Base-by-base conservation (phyloP, 37 sponge, comb jelly and placozoan genomes). In the Geodia barretti region DNA sequence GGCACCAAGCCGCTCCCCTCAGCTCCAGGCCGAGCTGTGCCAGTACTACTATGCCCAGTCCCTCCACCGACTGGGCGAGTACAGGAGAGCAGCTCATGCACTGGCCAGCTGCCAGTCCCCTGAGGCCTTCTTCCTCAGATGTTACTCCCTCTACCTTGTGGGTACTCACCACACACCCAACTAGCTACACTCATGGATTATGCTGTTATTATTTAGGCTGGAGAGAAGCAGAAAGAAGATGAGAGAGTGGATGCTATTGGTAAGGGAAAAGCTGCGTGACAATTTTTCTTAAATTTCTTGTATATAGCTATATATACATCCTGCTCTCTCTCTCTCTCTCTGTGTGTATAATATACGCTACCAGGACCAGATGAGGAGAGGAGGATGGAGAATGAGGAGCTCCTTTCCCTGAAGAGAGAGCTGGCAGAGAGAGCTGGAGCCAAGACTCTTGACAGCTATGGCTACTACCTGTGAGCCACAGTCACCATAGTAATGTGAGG, bases 171-270 rank as follows among this genome's bases (percentile, higher is more conserved):
- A 21, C 70, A 34, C 60, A 21, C 14, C 32, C 19, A 19, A 23
- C 11, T 9, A 21, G 7, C 72, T 71, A 38, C 23, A 30, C 8
- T 23, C 8, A 29, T 24, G 41, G 72, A 71, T 30, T 39, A 71
- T 30, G 7, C 29, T 35, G 1, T 40, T 79, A 20, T 83, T 19
- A 3, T 85, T 14, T 68, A 93, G 94, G 84, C 84, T 77, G 94
- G 94, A 19, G 90, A 93, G 80, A 93, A 93, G 60, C 71, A 68
- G 21, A 89, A 89, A 59, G 87, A 86, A 47, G 94, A 93, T 59
- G 68, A 81, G 26, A 74, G 36, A 25, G 90, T 93, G 24, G 94
- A 89, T 76, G 87, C 79, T 4, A 65, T 86, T 17, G 93, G 93
- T 88, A 41, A 26, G 80, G 33, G 11, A 8, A 3, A 7, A 26